Evolutionary conservation across 2,888 invertebrate species (phyloP), one percentile per base, ranked within the genome.

Genomic region (Coremacera marginata): DNA sequence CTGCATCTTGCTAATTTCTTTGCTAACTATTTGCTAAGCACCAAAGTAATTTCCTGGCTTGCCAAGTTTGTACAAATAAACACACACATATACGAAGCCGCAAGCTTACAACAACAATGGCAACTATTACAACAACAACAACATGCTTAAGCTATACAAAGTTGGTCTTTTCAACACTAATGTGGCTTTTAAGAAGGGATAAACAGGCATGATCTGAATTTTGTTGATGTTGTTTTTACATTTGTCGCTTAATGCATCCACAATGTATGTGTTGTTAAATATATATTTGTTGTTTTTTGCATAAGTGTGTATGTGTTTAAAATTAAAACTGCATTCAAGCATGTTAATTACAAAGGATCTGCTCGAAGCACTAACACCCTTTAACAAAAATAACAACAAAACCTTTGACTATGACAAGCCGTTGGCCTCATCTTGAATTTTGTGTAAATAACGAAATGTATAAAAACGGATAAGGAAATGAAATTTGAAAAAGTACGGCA

Each of bases 11-110:
- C 77, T 78, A 78, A 78, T 78, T 79, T 76, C 74, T 70, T 67
- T 80, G 80, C 80, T 80, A 80, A 80, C 78, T 79, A 78, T 70
- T 75, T 80, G 79, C 78, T 80, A 79, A 80, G 79, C 79, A 79
- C 76, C 76, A 68, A 78, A 77, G 79, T 78, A 79, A 80, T 80
- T 80, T 79, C 79, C 80, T 67, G 22, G 67, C 34, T 37, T 34
- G 34, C 67, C 67, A 37, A 60, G 60, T 60, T 60, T 27, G 60
- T 60, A 60, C 60, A 44, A 44, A 44, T 14, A 57, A 2, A 22
- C 22, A 57, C 57, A 65, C 37, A 22, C 8, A 34, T n/a, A 16
- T 11, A 67, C 44, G 19, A 22, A 70, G 70, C 75, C 51, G 75
- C 70, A 70, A 76, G 51, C 55, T 74, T 37, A 31, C 27, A 67